A percentile compares a stretch with the other conserved stretches of the same genome.
Evolutionary conservation across 2,888 invertebrate genomes (phyloP).

Genomic region (Agrotis puta): DNA sequence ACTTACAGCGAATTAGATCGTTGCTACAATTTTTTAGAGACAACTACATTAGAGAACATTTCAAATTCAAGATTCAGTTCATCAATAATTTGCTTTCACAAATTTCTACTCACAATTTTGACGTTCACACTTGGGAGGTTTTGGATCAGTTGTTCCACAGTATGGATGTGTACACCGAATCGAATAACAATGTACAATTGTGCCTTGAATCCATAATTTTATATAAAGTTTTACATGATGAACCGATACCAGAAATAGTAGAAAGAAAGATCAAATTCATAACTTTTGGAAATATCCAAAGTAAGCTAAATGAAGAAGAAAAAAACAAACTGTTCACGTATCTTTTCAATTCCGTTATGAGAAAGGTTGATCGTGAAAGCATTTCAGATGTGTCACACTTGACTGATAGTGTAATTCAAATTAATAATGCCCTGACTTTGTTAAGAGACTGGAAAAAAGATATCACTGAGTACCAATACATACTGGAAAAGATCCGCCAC

Average conservation of each 20-base stretch:
- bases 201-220: too few relatives aligned
- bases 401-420: constrained; percentile 51
- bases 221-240: constrained; percentile 72
- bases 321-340: constrained; percentile 78
- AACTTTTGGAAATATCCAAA: constrained; percentile 67
- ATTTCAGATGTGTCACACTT: constrained; percentile 69
- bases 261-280: constrained; percentile 76
- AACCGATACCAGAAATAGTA: constrained; percentile 77
- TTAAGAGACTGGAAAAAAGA: constrained; percentile 78
- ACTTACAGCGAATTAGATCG: constrained; percentile 71
- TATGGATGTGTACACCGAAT: too few relatives aligned
- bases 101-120: too few relatives aligned
- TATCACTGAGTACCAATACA: constrained; percentile 66
- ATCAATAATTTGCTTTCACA: too few relatives aligned
- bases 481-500: constrained; percentile 72
- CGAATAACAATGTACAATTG: too few relatives aligned
- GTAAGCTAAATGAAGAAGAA: constrained; percentile 71
- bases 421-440: constrained; percentile 68
- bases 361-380: constrained; percentile 68
- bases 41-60: too few relatives aligned
- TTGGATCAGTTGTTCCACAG: too few relatives aligned
- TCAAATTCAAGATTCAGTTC: too few relatives aligned
- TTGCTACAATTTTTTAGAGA: too few relatives aligned
- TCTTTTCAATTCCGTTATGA: constrained; percentile 66
- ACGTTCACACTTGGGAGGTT: too few relatives aligned